Evolutionary conservation across 2,888 invertebrate genomes (phyloP).

Genomic region (Belgica antarctica): DNA sequence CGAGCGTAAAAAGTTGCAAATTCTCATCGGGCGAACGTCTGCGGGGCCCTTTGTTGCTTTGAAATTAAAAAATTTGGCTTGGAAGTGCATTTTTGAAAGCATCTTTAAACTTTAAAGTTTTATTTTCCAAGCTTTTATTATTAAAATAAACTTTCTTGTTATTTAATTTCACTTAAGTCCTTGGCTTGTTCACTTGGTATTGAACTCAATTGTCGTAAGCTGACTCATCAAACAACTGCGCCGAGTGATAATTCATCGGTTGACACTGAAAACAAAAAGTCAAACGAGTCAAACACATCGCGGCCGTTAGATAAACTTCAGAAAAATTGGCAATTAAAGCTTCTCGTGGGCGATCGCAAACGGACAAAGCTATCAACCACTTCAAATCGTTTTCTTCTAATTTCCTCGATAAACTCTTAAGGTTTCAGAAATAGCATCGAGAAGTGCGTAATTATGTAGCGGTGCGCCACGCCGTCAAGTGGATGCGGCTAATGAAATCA

Average conservation of each 20-base stretch:
- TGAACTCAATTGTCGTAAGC: too few relatives aligned
- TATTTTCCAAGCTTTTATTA: too few relatives aligned
- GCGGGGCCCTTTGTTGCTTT: too few relatives aligned
- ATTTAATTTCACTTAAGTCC: too few relatives aligned
- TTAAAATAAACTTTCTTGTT: background rate
- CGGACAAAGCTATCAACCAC: background rate
- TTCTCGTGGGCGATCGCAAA: slow-evolving; percentile 3
- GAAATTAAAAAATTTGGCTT: too few relatives aligned
- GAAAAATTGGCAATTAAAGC: slow-evolving; percentile 9
- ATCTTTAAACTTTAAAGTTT: too few relatives aligned
- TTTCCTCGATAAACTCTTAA: background rate
- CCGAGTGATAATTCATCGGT: background rate
- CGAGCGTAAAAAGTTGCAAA: slow-evolving; percentile 10
- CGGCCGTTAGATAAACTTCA: background rate
- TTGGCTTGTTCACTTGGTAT: too few relatives aligned
- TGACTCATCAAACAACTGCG: background rate
- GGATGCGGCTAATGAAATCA: slow-evolving; percentile 22
- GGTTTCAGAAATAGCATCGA: background rate
- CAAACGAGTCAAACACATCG: slow-evolving; percentile 1
- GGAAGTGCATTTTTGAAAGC: too few relatives aligned
- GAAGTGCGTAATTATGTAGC: background rate
- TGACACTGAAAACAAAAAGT: background rate
- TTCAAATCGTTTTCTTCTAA: too few relatives aligned
- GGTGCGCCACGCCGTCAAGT: background rate
- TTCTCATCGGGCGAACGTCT: too few relatives aligned